Percentiles rank a stretch among this genome's conserved stretches.
phyloP scores from a whole-genome alignment of 2,113 vertebrate species.

The Bucco capensis region DNA sequence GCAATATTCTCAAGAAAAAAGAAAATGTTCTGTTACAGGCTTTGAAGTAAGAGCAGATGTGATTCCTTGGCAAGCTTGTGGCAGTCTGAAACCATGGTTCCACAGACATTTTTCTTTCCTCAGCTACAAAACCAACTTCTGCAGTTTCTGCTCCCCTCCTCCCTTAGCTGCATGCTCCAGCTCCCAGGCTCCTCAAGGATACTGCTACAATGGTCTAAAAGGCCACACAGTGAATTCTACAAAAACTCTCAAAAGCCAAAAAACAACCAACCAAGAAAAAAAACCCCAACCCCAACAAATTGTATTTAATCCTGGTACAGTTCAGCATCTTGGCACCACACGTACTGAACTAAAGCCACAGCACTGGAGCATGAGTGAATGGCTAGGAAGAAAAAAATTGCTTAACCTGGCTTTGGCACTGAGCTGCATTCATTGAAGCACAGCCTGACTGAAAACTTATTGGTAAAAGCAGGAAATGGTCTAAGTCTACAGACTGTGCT shows the following conservation, averaged over 20 bases:
- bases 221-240: background rate
- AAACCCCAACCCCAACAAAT: background rate
- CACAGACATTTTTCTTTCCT: background rate
- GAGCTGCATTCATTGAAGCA: background rate
- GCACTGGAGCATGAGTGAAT: background rate
- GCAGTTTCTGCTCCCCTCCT: background rate
- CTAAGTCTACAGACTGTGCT: background rate
- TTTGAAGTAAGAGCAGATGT: slow-evolving; percentile 45
- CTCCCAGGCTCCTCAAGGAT: background rate
- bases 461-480: background rate
- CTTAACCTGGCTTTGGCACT: background rate
- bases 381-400: background rate
- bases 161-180: background rate
- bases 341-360: background rate
- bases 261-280: background rate
- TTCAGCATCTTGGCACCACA: background rate
- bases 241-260: background rate
- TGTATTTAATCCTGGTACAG: background rate
- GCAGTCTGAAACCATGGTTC: background rate
- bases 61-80: slow-evolving; percentile 26
- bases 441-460: background rate
- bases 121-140: background rate
- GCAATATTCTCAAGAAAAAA: background rate
- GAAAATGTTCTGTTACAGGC: background rate
- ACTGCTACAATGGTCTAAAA: background rate